Conservation (phyloP, 2,797 vertebrate species). For the Onychomys leucogaster region DNA sequence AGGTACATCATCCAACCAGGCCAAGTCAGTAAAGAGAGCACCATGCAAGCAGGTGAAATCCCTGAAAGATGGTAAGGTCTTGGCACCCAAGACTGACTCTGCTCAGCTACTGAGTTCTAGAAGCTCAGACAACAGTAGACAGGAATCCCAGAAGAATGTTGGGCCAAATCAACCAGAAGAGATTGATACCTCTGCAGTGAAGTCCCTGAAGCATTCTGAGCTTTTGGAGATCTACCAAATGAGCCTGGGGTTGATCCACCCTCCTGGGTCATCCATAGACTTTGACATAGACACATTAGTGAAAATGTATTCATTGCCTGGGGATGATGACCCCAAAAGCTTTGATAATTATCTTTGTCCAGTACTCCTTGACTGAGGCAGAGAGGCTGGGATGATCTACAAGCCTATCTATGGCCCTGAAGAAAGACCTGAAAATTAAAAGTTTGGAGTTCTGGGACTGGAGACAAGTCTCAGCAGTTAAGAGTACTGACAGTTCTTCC, state of each 20-base stretch:
- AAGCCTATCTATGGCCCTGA: neutral
- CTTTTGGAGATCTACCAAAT: neutral
- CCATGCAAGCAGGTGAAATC: neutral
- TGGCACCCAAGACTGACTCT: neutral
- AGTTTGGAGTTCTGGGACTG: too few relatives aligned
- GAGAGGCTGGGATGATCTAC: too few relatives aligned
- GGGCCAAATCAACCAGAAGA: neutral
- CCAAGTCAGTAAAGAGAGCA: neutral
- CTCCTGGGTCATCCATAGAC: neutral
- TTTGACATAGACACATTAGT: neutral
- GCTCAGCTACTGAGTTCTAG: neutral
- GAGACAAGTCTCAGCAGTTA: too few relatives aligned
- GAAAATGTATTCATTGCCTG: neutral
- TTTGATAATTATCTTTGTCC: neutral
- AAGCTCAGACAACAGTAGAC: neutral
- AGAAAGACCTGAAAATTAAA: neutral
- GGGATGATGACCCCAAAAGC: neutral
- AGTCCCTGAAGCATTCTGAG: too few relatives aligned
- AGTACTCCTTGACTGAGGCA: neutral
- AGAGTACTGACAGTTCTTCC: too few relatives aligned
- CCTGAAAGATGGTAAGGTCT: neutral
- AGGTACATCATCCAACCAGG: neutral
- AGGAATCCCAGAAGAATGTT: neutral
- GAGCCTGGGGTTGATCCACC: neutral
- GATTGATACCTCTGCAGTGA: neutral